Percentiles rank a stretch among this genome's conserved stretches.
phyloP scores from a whole-genome alignment of 2,888 invertebrate genomes.

The Gari tellinella region DNA sequence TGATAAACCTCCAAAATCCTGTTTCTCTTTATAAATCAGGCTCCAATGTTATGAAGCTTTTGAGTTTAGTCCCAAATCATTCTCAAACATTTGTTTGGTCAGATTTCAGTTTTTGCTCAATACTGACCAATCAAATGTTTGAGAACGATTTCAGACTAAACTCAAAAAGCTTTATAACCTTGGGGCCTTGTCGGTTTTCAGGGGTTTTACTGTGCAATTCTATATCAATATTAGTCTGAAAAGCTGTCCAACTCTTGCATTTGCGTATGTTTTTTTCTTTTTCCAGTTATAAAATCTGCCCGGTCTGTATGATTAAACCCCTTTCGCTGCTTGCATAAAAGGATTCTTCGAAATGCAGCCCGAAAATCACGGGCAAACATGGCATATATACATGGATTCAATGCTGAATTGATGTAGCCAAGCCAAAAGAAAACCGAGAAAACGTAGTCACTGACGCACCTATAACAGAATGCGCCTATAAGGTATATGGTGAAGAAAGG shows the following conservation, averaged over 20 bases:
- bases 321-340: constrained; percentile 82
- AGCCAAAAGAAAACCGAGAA: constrained; percentile 98
- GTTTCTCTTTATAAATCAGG: too few relatives aligned
- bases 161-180: too few relatives aligned
- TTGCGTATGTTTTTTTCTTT: constrained; percentile 23
- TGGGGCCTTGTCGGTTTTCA: too few relatives aligned
- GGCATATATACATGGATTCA: constrained; percentile 97
- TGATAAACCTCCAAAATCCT: too few relatives aligned
- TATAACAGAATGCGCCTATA: constrained; percentile 91
- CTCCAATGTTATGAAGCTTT: too few relatives aligned
- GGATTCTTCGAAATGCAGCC: constrained; percentile 96
- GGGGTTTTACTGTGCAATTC: too few relatives aligned
- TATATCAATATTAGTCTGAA: constrained; percentile 40
- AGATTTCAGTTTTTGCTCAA: too few relatives aligned
- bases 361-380: constrained; percentile 97
- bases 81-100: too few relatives aligned
- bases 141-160: too few relatives aligned
- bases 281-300: constrained; percentile 47
- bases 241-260: constrained; percentile 57
- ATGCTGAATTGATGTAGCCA: constrained; percentile 98
- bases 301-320: constrained; percentile 46
- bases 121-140: too few relatives aligned
- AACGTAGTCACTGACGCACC: constrained; percentile 90
- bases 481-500: constrained; percentile 98
- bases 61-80: too few relatives aligned